A percentile compares a stretch with the other conserved stretches of the same genome.
phyloP scores from a whole-genome alignment of 2,888 invertebrate species.

The Carcina quercana region DNA sequence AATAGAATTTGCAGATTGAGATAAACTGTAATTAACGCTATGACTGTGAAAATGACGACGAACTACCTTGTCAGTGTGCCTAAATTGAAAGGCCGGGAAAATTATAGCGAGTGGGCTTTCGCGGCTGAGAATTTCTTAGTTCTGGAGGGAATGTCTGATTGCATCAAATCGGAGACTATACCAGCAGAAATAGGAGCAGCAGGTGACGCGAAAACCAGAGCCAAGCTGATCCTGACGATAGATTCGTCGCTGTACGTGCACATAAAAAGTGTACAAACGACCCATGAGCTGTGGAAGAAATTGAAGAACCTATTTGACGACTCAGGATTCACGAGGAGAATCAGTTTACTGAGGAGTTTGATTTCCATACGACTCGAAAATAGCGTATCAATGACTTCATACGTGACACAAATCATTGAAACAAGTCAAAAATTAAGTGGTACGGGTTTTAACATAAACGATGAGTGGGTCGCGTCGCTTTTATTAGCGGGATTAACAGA shows the following conservation, averaged over 20 bases:
- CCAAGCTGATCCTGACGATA: constrained; percentile 13
- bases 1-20: no score
- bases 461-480: constrained; percentile 12
- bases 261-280: constrained; percentile 1
- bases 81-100: no score
- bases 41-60: no score
- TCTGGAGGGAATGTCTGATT: no score
- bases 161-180: no score
- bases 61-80: no score
- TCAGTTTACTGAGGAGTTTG: constrained; percentile 3
- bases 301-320: constrained; percentile 6
- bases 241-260: constrained; percentile 10
- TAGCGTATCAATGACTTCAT: constrained; percentile 3
- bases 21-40: no score
- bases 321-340: constrained; percentile 13
- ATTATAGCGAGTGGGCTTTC: no score
- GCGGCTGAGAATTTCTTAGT: no score
- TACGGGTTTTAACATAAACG: no score
- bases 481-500: constrained; percentile 18
- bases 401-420: constrained; percentile 7
- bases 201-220: constrained; percentile 1
- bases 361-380: constrained; percentile 9
- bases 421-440: constrained; percentile 8
- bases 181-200: not conserved
- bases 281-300: constrained; percentile 1